Base-by-base conservation (phyloP, 2,797 vertebrate genomes). In the Leptoclinus maculatus region DNA sequence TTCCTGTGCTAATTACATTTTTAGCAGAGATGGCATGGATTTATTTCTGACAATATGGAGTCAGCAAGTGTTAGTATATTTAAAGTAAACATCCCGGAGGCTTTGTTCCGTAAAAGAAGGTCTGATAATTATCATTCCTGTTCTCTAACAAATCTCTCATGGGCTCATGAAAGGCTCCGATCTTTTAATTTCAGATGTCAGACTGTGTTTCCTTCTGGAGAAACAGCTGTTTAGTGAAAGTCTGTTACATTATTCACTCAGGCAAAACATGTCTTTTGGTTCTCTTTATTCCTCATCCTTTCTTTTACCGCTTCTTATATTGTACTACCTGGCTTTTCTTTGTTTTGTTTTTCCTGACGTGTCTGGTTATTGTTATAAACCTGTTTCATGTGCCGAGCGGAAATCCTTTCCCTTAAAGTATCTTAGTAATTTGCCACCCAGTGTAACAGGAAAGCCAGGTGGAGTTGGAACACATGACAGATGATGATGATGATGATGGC, bases 211-310 rank as follows among this genome's bases (percentile, higher is more conserved):
- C 60, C 69, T 69, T 27, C 23, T 8, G 68, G 45, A 71, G 23
- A 41, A 41, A 71, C 71, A 75, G 71, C 57, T 76, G 7, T 82
- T 78, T 36, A 77, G 34, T 83, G 51, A 64, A 80, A 39, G 71
- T 88, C 79, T 89, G 77, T 89, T 83, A 76, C 78, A 76, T 69
- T 82, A 71, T 83, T 78, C 76, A 84, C 76, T 83, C 80, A 80
- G 59, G 74, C 66, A 74, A 63, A 74, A 64, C 43, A 34, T n/a
- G 47, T 60, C 25, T 63, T 43, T 75, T 71, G 11, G 9, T 74
- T 39, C 66, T 73, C 25, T 59, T 74, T 17, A 49, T 51, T 45
- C 2, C 25, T 63, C 11, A 4, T 45, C 49, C 0, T 39, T 70
- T 17, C 68, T 27, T 66, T 74, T 66, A 54, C 16, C 41, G 36